Evolutionary conservation across 2,888 invertebrate species (phyloP), one percentile per base, ranked within the genome.

Genomic region (Steinernema scapterisci): DNA sequence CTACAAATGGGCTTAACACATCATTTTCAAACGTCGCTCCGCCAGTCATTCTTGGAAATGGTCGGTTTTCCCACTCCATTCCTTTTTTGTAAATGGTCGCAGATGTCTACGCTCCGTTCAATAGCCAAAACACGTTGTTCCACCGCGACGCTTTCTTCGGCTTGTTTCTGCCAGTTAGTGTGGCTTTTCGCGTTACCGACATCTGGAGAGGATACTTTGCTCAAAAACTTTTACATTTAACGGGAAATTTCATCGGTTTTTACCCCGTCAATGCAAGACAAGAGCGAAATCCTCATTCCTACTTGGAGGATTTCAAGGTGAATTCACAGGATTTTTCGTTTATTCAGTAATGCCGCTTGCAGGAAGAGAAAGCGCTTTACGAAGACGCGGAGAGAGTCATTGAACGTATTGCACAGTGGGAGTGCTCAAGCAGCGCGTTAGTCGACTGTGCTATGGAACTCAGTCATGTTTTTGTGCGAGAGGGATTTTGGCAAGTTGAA

Each of bases 81-180:
- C n/a, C n/a, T n/a, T n/a, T n/a, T n/a, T n/a, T n/a, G n/a, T n/a
- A n/a, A n/a, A 11, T 54, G 13, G 9, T 31, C 16, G 11, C 31
- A 63, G 63, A 31, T 5, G 16, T 63, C 27, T 63, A 63, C 31
- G 9, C 82, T 13, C 82, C 82, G 11, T 81, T 79, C 78, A 82
- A 82, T 46, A 81, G 81, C 0, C 82, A 81, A 63, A 82, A 82
- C 52, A 82, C 82, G 6, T 71, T 82, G 0, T 82, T 82, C 76
- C 76, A 79, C 51, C 73, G 76, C 16, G 71, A 63, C 1, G 81
- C 82, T 0, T 82, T 82, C 73, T 80, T 79, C 73, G 79, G 78
- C 9, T 52, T 82, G 16, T 78, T 80, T 51, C 75, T 82, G 1
- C 82, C 82, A 1, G 77, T 78, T n/a, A 79, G 79, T 6, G 81